Conservation (phyloP, 2,797 vertebrate genomes). For the Nothura maculosa region DNA sequence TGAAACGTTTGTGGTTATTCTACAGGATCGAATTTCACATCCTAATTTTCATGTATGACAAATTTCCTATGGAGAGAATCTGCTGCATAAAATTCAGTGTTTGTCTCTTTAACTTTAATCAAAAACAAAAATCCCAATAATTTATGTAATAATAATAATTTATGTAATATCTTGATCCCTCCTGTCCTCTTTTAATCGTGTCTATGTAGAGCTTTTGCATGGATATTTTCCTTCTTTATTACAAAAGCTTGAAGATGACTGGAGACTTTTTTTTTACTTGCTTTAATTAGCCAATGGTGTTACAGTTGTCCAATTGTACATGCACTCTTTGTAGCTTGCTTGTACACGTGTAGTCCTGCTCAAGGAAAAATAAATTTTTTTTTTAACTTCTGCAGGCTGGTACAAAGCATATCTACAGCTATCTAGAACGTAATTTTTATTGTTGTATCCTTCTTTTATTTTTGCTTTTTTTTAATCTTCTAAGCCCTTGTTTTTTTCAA, state of each 20-base stretch:
- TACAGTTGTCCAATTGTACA: background rate
- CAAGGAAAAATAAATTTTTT: background rate
- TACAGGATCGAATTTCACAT: background rate
- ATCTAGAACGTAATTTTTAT: background rate
- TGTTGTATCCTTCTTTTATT: too few relatives aligned
- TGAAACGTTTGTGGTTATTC: background rate
- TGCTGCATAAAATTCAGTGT: background rate
- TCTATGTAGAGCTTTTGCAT: background rate
- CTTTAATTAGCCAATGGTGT: slow-evolving; percentile 11
- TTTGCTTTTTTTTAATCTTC: background rate
- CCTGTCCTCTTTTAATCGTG: background rate
- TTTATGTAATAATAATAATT: too few relatives aligned
- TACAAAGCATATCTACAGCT: background rate
- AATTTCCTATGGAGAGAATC: slow-evolving; percentile 6
- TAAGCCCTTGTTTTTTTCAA: background rate
- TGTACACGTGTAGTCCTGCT: background rate
- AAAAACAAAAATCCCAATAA: slow-evolving; percentile 39
- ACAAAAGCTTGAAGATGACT: background rate
- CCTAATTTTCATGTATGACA: slow-evolving; percentile 4
- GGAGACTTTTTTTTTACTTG: slow-evolving; percentile 36
- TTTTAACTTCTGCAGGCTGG: background rate
- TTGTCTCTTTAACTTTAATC: background rate
- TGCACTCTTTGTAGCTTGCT: background rate
- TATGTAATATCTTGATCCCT: slow-evolving; percentile 2
- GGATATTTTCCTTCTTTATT: background rate